These are phyloP conservation scores for Danaus plexippus DNA, from an alignment of 1,140 invertebrate species.

Conservation along the genomic window DNA sequence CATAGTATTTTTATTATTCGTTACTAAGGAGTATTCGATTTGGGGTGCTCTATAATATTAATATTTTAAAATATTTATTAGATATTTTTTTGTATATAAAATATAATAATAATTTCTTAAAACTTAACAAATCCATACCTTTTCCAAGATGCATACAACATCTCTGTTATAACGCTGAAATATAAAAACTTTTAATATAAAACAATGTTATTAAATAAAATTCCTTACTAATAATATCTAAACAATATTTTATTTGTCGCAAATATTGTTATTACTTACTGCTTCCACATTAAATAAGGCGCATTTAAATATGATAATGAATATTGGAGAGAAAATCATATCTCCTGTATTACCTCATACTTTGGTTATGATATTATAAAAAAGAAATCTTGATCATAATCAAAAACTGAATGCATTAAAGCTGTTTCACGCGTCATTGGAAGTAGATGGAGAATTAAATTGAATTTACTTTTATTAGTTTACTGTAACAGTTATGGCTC, in stretches of 20 bases:
- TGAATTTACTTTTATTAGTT: background rate
- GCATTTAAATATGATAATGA: slow-evolving; percentile 30
- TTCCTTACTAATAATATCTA: slow-evolving; percentile 2
- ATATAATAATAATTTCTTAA: too few species aligned
- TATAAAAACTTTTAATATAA: slow-evolving; percentile 7
- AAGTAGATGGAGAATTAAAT: slow-evolving; percentile 23
- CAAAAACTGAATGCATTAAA: too few species aligned
- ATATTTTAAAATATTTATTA: too few species aligned
- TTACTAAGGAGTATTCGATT: too few species aligned
- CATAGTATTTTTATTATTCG: too few species aligned
- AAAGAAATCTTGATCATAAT: too few species aligned
- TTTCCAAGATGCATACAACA: slow-evolving; percentile 41
- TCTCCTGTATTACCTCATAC: slow-evolving; percentile 30
- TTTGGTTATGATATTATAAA: too few species aligned
- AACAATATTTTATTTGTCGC: background rate
- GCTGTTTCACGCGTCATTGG: slow-evolving; percentile 26
- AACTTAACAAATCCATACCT: slow-evolving; percentile 25
- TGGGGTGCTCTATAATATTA: too few species aligned
- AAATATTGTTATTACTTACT: slow-evolving; percentile 28
- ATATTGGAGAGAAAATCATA: slow-evolving; percentile 48
- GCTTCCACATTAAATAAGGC: slow-evolving; percentile 26
- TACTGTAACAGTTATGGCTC: too few species aligned
- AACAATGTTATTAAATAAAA: slow-evolving; percentile 6
- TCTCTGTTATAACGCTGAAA: slow-evolving; percentile 48
- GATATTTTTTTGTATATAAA: too few species aligned